Conservation (phyloP, 2,113 vertebrate species). For the Lynx canadensis region DNA sequence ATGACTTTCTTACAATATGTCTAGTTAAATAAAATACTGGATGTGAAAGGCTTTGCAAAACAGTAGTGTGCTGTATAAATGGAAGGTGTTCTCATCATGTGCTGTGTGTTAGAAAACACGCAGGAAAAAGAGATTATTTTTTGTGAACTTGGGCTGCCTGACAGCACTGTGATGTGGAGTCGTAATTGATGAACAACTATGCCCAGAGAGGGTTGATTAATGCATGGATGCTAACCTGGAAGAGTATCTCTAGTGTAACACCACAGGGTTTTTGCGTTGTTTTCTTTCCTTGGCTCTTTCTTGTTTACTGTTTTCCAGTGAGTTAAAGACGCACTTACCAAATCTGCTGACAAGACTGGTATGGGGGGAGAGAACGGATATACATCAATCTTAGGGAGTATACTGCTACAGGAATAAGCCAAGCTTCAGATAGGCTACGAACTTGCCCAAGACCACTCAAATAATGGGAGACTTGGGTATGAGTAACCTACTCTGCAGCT, state of each 20-base stretch:
- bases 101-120: slow-evolving; percentile 13
- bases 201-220: not conserved
- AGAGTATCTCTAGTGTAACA: not conserved
- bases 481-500: not conserved
- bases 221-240: not conserved
- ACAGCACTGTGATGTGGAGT: not conserved
- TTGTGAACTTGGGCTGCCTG: not conserved
- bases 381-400: not conserved
- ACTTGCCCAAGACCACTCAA: not conserved
- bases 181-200: not conserved
- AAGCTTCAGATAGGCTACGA: not conserved
- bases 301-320: not conserved
- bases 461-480: too few species aligned
- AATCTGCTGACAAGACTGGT: not conserved
- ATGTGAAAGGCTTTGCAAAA: slow-evolving; percentile 42
- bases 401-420: not conserved
- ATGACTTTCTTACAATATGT: slow-evolving; percentile 51
- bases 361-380: not conserved
- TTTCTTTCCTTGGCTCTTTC: slow-evolving; percentile 11
- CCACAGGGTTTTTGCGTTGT: not conserved
- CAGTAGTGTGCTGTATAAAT: not conserved
- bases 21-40: slow-evolving; percentile 65
- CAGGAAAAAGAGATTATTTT: slow-evolving; percentile 46
- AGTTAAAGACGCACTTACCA: not conserved
- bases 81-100: slow-evolving; percentile 24